phyloP scores from a whole-genome alignment of 2,888 invertebrate species.

The Dendrolimus houi region DNA sequence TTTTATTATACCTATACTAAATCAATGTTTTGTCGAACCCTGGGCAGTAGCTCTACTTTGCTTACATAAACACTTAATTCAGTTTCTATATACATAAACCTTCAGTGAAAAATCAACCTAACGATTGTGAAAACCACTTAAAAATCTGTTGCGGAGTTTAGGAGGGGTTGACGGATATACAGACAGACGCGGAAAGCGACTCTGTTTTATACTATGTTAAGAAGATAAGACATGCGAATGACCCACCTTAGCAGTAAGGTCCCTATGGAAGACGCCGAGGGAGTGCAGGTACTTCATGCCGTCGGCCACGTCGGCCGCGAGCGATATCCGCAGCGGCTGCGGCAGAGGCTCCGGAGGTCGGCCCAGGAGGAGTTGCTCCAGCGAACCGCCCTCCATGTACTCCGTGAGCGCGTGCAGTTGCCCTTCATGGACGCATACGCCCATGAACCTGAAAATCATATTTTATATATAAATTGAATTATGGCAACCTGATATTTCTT shows the following conservation, averaged over 20 bases:
- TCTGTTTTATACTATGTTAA: too few species aligned
- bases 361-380: slow-evolving; percentile 93
- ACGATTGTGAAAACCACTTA: too few species aligned
- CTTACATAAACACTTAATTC: too few species aligned
- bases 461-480: neutral
- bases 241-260: slow-evolving; percentile 93
- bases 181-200: too few species aligned
- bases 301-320: slow-evolving; percentile 91
- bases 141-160: too few species aligned
- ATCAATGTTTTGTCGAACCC: too few species aligned
- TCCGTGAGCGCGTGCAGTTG: slow-evolving; percentile 97
- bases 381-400: slow-evolving; percentile 95
- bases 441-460: slow-evolving; percentile 86
- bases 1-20: too few species aligned
- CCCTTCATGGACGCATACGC: slow-evolving; percentile 96
- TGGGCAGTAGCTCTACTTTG: too few species aligned
- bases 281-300: slow-evolving; percentile 97
- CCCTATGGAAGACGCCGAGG: slow-evolving; percentile 94
- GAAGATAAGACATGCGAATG: slow-evolving; percentile 2
- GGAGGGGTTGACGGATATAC: too few species aligned
- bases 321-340: slow-evolving; percentile 86
- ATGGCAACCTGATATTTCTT: too few species aligned
- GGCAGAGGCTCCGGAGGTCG: slow-evolving; percentile 81
- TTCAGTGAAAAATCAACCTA: too few species aligned
- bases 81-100: too few species aligned